These are phyloP conservation scores for Sebastes nivosus DNA, from an alignment of 2,797 vertebrate species.

Conservation along the genomic window DNA sequence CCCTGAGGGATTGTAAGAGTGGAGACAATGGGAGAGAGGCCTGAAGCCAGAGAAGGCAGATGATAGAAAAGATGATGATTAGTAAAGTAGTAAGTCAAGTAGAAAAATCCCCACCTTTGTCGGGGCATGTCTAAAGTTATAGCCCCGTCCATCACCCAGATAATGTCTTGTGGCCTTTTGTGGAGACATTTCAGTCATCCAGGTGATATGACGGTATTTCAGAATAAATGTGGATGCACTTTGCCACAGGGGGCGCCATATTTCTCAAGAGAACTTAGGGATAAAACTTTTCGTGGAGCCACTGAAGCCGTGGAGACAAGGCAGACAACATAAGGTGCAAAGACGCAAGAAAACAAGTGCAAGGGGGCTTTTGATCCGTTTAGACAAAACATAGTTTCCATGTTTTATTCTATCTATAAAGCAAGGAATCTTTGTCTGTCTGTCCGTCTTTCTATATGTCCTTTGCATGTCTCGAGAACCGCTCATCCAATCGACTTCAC, in stretches of 20 bases:
- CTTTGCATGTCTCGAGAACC: background rate
- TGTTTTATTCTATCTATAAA: too few species aligned
- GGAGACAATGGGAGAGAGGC: constrained; percentile 14
- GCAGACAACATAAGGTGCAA: background rate
- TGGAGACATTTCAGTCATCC: background rate
- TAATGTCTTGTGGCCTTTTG: background rate
- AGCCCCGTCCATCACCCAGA: constrained; percentile 11
- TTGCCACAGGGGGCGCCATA: background rate
- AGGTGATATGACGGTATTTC: background rate
- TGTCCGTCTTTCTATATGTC: too few species aligned
- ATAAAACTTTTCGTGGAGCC: background rate
- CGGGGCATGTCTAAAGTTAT: constrained; percentile 8
- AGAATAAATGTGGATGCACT: background rate
- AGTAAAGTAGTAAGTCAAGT: background rate
- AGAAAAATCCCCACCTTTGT: background rate
- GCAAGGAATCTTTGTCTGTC: too few species aligned
- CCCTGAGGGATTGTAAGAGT: constrained; percentile 12
- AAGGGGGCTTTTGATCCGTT: background rate
- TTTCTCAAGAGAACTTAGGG: background rate
- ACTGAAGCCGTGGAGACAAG: background rate
- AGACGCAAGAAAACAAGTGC: background rate
- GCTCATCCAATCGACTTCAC: background rate
- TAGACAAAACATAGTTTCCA: background rate
- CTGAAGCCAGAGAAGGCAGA: constrained; percentile 13
- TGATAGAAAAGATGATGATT: constrained; percentile 12